A percentile compares a stretch with the other conserved stretches of the same genome.
phyloP scores from a whole-genome alignment of 2,888 invertebrate species.

The Andricus quercusramuli region DNA sequence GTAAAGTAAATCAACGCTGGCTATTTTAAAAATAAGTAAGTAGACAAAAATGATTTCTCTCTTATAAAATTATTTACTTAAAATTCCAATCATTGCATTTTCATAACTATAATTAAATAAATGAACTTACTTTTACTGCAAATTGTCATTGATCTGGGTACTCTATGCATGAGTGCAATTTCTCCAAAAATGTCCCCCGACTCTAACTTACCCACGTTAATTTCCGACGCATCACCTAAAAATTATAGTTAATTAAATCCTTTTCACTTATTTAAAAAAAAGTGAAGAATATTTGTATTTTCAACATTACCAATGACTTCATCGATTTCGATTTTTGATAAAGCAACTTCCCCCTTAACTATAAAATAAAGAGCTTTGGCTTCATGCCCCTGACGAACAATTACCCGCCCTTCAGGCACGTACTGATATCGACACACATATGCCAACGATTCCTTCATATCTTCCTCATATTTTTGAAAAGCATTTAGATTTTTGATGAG shows the following conservation, averaged over 20 bases:
- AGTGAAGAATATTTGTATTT: neutral
- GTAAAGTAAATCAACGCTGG: conserved; percentile 83
- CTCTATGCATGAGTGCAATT: conserved; percentile 83
- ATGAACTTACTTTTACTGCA: conserved; percentile 76
- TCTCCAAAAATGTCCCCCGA: conserved; percentile 85
- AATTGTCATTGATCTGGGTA: conserved; percentile 83
- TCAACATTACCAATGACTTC: conserved; percentile 70
- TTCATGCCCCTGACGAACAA: conserved; percentile 83
- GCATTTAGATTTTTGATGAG: conserved; percentile 64
- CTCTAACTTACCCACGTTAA: conserved; percentile 80
- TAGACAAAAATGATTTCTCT: neutral
- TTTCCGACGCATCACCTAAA: conserved; percentile 63
- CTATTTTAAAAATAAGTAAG: conserved; percentile 66
- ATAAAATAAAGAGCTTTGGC: conserved; percentile 84
- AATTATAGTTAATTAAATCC: neutral
- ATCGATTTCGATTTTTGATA: conserved; percentile 81
- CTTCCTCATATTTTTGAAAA: conserved; percentile 75
- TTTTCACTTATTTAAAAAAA: conserved; percentile 27
- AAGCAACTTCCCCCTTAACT: conserved; percentile 81
- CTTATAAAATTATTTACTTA: too few species aligned
- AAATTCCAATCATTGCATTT: neutral
- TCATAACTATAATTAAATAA: neutral
- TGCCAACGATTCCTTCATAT: conserved; percentile 83
- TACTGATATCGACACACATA: conserved; percentile 83
- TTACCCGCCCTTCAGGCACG: conserved; percentile 81